Evolutionary conservation across 2,888 invertebrate species (phyloP).

Genomic region (Shargacucullia verbasci): DNA sequence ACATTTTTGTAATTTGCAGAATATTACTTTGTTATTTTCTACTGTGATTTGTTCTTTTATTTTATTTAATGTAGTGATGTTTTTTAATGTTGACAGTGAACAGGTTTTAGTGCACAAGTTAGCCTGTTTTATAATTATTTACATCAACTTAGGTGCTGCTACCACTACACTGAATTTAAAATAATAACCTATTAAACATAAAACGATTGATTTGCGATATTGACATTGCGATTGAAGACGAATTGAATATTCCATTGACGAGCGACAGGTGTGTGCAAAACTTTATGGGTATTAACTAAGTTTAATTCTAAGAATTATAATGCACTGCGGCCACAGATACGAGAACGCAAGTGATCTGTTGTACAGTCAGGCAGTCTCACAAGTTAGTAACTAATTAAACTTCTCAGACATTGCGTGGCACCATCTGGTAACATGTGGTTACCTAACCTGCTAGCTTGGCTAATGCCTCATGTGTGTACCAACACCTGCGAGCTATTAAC

Average conservation of each 20-base stretch:
- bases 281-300: too few relatives aligned
- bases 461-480: neutral
- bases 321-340: neutral
- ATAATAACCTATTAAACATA: too few relatives aligned
- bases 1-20: neutral
- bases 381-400: slow-evolving; percentile 22
- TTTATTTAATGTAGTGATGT: neutral
- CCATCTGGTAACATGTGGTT: neutral
- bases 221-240: too few relatives aligned
- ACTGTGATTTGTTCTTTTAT: neutral
- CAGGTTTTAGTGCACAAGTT: too few relatives aligned
- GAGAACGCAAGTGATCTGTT: neutral
- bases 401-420: slow-evolving; percentile 9
- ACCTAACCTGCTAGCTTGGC: neutral
- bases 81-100: too few relatives aligned
- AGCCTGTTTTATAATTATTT: neutral
- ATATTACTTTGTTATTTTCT: neutral
- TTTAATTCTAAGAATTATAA: slow-evolving; percentile 2
- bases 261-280: too few relatives aligned
- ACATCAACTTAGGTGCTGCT: too few relatives aligned
- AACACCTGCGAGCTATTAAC: neutral
- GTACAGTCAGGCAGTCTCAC: slow-evolving; percentile 12
- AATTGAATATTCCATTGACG: too few relatives aligned
- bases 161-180: too few relatives aligned
- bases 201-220: too few relatives aligned